Percentiles rank a stretch among this genome's conserved stretches.
Evolutionary conservation across 2,797 vertebrate species (phyloP).

Genomic region (Malurus splendens): DNA sequence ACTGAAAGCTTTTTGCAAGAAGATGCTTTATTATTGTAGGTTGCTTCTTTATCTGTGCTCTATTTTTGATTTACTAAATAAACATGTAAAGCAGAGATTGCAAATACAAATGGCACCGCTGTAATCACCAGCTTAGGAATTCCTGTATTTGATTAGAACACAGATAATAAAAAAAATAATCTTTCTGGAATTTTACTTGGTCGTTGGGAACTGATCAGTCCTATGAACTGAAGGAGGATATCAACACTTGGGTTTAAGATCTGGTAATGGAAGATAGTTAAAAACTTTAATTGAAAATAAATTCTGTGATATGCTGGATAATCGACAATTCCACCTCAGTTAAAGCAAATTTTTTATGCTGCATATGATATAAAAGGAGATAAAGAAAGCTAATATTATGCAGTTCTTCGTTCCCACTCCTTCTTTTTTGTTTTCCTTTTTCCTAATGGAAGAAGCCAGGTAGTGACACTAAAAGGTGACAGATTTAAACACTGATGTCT

Average conservation of each 20-base stretch:
- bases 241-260: neutral
- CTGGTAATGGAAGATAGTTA: neutral
- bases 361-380: neutral
- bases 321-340: neutral
- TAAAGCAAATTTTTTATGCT: neutral
- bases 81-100: neutral
- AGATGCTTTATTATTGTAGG: neutral
- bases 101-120: neutral
- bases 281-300: neutral
- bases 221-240: neutral
- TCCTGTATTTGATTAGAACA: neutral
- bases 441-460: neutral
- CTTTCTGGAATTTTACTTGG: neutral
- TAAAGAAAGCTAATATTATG: neutral
- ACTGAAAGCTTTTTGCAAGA: neutral
- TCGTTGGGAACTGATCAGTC: neutral
- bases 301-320: neutral
- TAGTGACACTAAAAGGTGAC: neutral
- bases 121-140: neutral
- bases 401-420: neutral
- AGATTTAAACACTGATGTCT: neutral
- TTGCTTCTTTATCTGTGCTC: conserved; percentile 22
- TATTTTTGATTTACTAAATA: conserved; percentile 10
- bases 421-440: neutral
- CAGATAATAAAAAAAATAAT: neutral